Base-by-base conservation (phyloP, 2,888 invertebrate genomes). In the Homarus gammarus region DNA sequence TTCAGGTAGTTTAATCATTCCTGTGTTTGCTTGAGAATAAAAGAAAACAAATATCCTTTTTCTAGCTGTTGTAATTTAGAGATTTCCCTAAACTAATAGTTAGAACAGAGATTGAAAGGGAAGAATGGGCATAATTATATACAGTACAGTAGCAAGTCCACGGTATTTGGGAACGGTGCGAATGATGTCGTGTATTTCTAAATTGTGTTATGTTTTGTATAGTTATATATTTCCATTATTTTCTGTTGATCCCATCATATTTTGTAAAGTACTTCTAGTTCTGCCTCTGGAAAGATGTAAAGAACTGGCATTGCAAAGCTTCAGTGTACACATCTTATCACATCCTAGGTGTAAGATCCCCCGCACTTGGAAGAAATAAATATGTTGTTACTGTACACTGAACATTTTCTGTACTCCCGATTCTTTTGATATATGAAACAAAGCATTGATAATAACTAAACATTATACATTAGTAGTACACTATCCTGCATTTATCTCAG, bases 281-380 rank as follows among this genome's bases (percentile, higher is more conserved):
- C 79, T 86, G 86, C 78, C 79, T 79, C 86, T 79, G 68, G 64
- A 70, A 78, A 78, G 86, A 86, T 78, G 86, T 79, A 70, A 64
- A 86, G 86, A 79, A 86, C 78, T 86, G 70, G 86, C 86, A 78
- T 86, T 86, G 86, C 77, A 86, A 77, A 79, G 78, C 79, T 86
- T 86, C 68, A 61, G 79, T 84, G 84, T 75, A 84, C 68, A 79
- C 78, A 86, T 86, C 79, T 83, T 83, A 70, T 83, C 83, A 86
- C 86, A 56, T 61, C 73, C 49, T 86, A 86, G 86, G 77, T 86
- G 79, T 79, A 79, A 86, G 79, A 70, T 61, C 84, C 75, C 84
- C 70, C 70, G 70, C 68, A 68, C 40, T 86, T 78, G 78, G 78
- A 86, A 79, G 84, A 86, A 86, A 86, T 86, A 86, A 86, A 78